Conservation (phyloP, 2,797 vertebrate genomes). For the Poecilia wingei region DNA sequence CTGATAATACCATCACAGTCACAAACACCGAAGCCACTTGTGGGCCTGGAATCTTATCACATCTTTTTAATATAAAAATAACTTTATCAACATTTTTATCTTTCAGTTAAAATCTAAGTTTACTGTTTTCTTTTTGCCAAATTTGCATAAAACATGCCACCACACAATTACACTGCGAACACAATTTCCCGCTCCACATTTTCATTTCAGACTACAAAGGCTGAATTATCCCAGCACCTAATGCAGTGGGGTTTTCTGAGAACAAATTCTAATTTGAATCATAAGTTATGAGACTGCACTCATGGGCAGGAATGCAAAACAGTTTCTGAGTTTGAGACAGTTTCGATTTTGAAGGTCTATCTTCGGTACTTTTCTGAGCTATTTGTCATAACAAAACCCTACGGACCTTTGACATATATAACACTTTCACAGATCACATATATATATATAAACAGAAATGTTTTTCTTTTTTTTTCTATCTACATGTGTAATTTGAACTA, state of each 20-base stretch:
- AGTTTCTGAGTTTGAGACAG: neutral
- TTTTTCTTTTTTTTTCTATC: neutral
- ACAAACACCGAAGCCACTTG: neutral
- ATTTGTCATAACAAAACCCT: neutral
- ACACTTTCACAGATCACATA: neutral
- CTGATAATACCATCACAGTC: neutral
- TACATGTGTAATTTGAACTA: neutral
- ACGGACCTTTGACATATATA: neutral
- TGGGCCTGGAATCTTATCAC: neutral
- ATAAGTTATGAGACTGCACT: neutral
- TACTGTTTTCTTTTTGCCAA: neutral
- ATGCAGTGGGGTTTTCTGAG: slow-evolving; percentile 5
- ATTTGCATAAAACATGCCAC: neutral
- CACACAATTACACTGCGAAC: neutral
- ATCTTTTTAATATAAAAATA: neutral
- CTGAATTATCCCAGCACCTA: neutral
- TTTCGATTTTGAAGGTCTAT: neutral
- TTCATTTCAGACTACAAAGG: slow-evolving; percentile 1
- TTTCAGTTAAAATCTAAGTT: neutral
- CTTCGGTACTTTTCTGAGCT: neutral
- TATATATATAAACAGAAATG: neutral
- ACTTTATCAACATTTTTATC: neutral
- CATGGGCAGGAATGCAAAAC: slow-evolving; percentile 5
- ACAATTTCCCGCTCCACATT: neutral
- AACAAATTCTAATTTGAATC: slow-evolving; percentile 3